Conservation (phyloP, 2,797 vertebrate species). For the Mormyrops boulengeri region DNA sequence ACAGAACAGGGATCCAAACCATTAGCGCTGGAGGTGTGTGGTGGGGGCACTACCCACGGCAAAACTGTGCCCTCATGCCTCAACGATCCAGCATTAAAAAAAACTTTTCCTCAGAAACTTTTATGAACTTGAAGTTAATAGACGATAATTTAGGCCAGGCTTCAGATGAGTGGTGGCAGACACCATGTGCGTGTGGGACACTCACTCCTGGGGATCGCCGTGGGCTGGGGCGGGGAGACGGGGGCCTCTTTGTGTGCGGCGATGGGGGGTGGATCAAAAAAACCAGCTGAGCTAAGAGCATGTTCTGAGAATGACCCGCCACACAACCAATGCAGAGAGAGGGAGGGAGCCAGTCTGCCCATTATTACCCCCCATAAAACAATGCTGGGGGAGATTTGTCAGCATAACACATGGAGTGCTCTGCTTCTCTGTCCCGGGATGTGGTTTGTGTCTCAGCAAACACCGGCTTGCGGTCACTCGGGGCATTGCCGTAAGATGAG, state of each 20-base stretch:
- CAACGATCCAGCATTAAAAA: background rate
- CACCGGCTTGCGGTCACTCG: slow-evolving; percentile 28
- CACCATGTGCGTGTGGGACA: background rate
- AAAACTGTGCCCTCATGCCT: background rate
- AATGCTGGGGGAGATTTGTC: background rate
- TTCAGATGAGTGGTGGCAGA: background rate
- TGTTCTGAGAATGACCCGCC: background rate
- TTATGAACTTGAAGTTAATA: background rate
- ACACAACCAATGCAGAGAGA: background rate
- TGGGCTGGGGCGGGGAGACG: background rate
- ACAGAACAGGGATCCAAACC: background rate
- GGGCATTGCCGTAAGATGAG: slow-evolving; percentile 29
- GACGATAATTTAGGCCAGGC: background rate
- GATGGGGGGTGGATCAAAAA: background rate
- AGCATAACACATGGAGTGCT: background rate
- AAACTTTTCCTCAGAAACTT: background rate
- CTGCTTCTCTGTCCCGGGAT: slow-evolving; percentile 31
- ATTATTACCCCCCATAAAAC: background rate
- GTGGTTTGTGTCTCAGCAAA: slow-evolving; percentile 36
- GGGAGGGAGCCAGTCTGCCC: background rate
- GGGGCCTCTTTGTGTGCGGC: background rate
- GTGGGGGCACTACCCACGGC: background rate
- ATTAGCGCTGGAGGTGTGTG: background rate
- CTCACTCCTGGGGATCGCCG: background rate
- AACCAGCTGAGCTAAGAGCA: background rate